Evolutionary conservation across 2,888 invertebrate species (phyloP).

Genomic region (Acanthosepion esculentum): DNA sequence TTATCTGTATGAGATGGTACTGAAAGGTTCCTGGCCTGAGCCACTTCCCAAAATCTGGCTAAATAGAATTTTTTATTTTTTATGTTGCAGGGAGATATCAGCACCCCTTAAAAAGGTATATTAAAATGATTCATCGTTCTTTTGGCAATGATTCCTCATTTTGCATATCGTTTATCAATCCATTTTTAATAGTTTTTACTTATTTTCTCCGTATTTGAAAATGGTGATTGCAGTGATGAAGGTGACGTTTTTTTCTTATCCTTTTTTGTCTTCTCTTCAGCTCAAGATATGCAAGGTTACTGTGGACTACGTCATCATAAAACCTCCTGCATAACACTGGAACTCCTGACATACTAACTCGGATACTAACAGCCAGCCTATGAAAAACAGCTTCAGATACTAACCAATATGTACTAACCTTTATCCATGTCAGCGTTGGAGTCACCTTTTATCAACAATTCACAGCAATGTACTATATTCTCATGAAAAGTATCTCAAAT

Average conservation of each 20-base stretch:
- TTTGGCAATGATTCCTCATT: too few species aligned
- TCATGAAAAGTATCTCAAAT: too few species aligned
- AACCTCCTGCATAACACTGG: background rate
- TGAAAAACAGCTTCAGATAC: background rate
- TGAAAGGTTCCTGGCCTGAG: too few species aligned
- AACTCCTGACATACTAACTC: background rate
- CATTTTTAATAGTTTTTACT: too few species aligned
- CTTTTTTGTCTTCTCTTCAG: slow-evolving; percentile 21
- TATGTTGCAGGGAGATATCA: too few species aligned
- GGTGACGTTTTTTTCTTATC: background rate
- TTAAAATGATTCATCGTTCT: too few species aligned
- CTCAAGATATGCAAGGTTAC: slow-evolving; percentile 33
- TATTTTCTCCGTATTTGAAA: background rate
- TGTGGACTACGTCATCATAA: background rate
- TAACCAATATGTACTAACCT: background rate
- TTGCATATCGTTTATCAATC: too few species aligned
- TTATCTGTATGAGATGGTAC: too few species aligned
- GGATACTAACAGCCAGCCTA: background rate
- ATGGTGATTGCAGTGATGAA: background rate
- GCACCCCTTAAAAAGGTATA: too few species aligned
- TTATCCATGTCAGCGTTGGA: background rate
- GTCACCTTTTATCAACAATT: background rate
- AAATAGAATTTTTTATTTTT: too few species aligned
- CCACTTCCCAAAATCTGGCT: too few species aligned
- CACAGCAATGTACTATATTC: background rate